phyloP scores from a whole-genome alignment of 2,113 vertebrate species.

The Panthera tigris region DNA sequence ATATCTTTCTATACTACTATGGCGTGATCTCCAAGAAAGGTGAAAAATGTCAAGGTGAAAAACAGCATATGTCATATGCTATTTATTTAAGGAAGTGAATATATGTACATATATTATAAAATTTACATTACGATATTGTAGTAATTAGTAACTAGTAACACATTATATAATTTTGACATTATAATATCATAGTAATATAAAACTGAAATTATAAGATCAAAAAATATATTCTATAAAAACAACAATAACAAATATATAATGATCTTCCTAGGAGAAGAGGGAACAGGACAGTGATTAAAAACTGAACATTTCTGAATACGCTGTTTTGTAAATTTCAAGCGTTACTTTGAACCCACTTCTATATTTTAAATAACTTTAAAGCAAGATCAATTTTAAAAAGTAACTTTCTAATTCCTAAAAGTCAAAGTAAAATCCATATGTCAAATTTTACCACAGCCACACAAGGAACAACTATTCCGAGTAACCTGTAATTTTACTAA shows the following conservation, averaged over 20 bases:
- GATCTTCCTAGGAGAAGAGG: background rate
- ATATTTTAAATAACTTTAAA: background rate
- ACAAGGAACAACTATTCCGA: background rate
- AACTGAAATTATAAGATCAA: background rate
- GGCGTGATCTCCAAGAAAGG: background rate
- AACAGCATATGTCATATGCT: background rate
- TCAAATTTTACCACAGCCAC: background rate
- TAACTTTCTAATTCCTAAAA: background rate
- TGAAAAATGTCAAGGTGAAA: background rate
- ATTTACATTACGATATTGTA: background rate
- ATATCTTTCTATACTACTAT: background rate
- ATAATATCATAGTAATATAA: background rate
- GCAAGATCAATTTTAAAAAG: conserved; percentile 5
- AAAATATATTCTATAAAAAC: background rate
- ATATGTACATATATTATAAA: background rate
- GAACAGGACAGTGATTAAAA: background rate
- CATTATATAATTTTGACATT: background rate
- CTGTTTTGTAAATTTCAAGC: background rate
- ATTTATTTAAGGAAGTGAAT: background rate
- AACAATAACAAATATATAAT: conserved; percentile 9
- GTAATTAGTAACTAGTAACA: background rate
- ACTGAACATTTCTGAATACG: background rate
- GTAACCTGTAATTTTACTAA: background rate
- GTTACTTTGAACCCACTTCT: background rate
- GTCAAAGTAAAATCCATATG: background rate